Base-by-base conservation (phyloP, 2,888 invertebrate genomes). In the Erynnis tages region DNA sequence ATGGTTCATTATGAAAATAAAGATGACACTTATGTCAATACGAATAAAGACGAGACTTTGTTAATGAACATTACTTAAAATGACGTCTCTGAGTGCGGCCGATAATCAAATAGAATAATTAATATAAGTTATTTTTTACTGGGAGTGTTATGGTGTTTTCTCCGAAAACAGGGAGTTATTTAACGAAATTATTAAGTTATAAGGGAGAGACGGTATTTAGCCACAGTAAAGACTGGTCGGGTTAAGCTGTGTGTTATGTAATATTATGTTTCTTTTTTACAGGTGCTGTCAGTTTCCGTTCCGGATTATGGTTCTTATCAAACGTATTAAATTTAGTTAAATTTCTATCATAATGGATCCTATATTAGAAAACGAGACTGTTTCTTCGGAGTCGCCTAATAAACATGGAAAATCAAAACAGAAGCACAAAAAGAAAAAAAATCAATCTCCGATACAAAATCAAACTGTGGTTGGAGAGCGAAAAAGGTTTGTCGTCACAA, bases 291-390 rank as follows among this genome's bases (percentile, higher is more conserved):
- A 62, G 48, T 53, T 54, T 60, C 63, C 57, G 63, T 64, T 61
- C 62, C 64, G 70, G 75, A 82, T 75, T 74, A 84, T 83, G 82
- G 71, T 74, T 69, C 67, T 66, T 68, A 76, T 69, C 75, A 73
- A 71, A 76, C 73, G 69, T 70, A 65, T 53, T 62, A 57, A 55
- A 55, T 65, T 65, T 65, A 62, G 70, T 56, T 62, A 62, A 55
- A 56, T 41, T 55, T 55, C 60, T 55, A 63, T 68, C 67, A 63
- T 29, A 57, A 89, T 89, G 89, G 88, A 89, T 78, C 89, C 89
- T 61, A 89, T 89, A 65, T 72, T 89, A 75, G 89, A 89, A 84
- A 89, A 88, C 79, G 89, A 89, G 73, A 73, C 80, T 55, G 82
- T 83, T 53, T 73, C 82, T 40, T 71, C 82, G 35, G 88, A 86